phyloP scores from a whole-genome alignment of 2,113 vertebrate species.

The Glaucidium brasilianum region DNA sequence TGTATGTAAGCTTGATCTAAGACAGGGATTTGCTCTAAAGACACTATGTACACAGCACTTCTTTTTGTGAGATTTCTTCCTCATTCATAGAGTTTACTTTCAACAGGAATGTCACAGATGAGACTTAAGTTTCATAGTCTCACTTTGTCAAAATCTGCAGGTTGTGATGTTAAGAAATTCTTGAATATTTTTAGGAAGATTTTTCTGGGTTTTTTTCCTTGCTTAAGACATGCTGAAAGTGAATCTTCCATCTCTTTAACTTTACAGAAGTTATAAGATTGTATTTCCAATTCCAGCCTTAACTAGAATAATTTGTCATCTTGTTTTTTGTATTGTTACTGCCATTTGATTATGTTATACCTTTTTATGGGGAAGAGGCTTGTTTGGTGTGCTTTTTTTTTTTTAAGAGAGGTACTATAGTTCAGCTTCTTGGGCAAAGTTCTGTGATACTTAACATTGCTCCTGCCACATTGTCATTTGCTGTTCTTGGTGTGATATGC shows the following conservation, averaged over 20 bases:
- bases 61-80: not conserved
- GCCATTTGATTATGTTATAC: not conserved
- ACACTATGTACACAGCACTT: not conserved
- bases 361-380: not conserved
- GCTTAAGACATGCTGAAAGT: not conserved
- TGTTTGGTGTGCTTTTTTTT: not conserved
- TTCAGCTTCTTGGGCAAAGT: not conserved
- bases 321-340: not conserved
- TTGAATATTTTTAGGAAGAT: not conserved
- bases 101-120: not conserved
- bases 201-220: not conserved
- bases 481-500: not conserved
- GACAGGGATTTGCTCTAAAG: not conserved
- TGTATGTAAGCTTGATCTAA: accelerated
- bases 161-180: not conserved
- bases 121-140: not conserved
- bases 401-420: not conserved
- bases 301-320: not conserved
- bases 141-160: not conserved
- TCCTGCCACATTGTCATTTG: not conserved
- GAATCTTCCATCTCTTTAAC: not conserved
- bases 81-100: not conserved
- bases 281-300: not conserved
- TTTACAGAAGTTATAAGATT: not conserved
- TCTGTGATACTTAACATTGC: not conserved